Percentiles rank a stretch among this genome's conserved stretches.
Evolutionary conservation across 2,113 vertebrate species (phyloP).

Genomic region (Anthoscopus minutus): DNA sequence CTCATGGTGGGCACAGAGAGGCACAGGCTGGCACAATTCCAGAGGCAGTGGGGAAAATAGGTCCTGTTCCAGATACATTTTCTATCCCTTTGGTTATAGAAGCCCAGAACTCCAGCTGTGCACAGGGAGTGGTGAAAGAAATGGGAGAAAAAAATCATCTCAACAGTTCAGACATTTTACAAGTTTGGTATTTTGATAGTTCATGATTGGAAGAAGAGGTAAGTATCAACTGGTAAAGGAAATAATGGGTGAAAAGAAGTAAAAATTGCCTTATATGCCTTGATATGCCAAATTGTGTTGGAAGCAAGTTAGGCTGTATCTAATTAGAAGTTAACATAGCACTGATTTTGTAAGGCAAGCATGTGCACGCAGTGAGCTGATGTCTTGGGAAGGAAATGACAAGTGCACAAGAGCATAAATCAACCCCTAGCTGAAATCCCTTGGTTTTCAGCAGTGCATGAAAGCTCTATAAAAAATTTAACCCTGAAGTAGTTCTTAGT

Average conservation of each 20-base stretch:
- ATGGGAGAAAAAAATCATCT: accelerated
- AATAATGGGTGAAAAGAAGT: background rate
- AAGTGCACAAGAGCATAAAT: constrained; percentile 44
- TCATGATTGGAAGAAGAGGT: background rate
- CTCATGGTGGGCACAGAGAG: background rate
- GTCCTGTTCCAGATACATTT: background rate
- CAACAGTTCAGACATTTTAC: background rate
- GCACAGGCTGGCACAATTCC: background rate
- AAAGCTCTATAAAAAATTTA: background rate
- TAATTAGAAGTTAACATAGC: constrained; percentile 17
- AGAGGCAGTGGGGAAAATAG: background rate
- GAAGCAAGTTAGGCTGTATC: background rate
- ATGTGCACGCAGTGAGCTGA: background rate
- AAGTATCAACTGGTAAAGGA: background rate
- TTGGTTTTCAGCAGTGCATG: background rate
- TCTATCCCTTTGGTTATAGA: background rate
- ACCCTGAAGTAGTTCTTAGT: background rate
- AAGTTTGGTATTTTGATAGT: background rate
- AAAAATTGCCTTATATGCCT: background rate
- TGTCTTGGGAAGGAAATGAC: constrained; percentile 17
- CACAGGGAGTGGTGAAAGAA: background rate
- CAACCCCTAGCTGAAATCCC: constrained; percentile 10
- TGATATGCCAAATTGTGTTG: background rate
- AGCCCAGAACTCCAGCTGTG: background rate
- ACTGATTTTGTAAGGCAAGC: constrained; percentile 24